Base-by-base conservation (phyloP, 2,797 vertebrate species). In the Mormyrus proboscirostris region DNA sequence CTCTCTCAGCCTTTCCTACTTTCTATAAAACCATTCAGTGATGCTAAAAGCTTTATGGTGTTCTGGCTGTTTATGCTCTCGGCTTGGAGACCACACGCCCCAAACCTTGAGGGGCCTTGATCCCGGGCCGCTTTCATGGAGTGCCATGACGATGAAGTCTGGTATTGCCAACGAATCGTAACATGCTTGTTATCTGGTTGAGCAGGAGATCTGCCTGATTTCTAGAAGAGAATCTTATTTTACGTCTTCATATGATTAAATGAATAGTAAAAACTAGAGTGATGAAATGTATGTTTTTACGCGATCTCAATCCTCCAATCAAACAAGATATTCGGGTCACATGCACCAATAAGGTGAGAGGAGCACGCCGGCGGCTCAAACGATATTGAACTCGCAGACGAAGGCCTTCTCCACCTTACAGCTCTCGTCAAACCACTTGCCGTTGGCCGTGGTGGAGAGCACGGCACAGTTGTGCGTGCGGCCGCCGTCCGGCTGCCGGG, bases 391-490 rank as follows among this genome's bases (percentile, higher is more conserved):
- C 94, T 99, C 97, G 38, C 98, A 99, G 91, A 98, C 90, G 0
- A 97, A 99, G n/a, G 97, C 96, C 92, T 97, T 96, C 87, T 95
- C 95, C 0, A 95, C 96, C 1, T 93, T 94, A 93, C 98, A 99
- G 93, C 90, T 95, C 94, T 97, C 97, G 83, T 99, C 98, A 0
- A 98, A 98, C 98, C 98, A 99, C 91, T 97, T 98, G 91, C 98
- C 98, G 0, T 94, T 92, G 87, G 97, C 96, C 0, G 94, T 94
- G 53, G 93, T 94, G 0, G 98, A 97, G 91, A 99, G 93, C 8
- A 96, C 90, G 0, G 95, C 98, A 0, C 98, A 99, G 95, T 99
- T 99, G 91, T 98, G 96, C n/a, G 91, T 89, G 87, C 95, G 97
- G 2, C 97, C 97, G 0, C 98, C 98, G 0, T 99, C 97, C 0